Percentiles rank a stretch among this genome's conserved stretches.
phyloP scores from a whole-genome alignment of 2,113 vertebrate genomes.

The Colossoma macropomum region DNA sequence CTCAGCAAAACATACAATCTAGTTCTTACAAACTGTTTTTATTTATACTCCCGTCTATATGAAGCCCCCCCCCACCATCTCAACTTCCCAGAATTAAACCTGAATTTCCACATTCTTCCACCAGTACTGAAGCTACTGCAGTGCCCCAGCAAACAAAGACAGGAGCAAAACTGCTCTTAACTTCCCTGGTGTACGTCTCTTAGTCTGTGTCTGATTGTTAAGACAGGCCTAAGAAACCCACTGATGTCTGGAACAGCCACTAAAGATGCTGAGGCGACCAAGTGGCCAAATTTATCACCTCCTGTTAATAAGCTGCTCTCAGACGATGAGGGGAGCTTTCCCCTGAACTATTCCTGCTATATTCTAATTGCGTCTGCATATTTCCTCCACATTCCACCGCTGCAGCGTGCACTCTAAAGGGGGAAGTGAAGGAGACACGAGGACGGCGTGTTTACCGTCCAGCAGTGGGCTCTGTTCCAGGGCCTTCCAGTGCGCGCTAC shows the following conservation, averaged over 20 bases:
- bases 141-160: not conserved
- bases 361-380: constrained; percentile 29
- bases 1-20: not conserved
- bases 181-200: constrained; percentile 27
- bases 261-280: not conserved
- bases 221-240: not conserved
- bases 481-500: constrained; percentile 23
- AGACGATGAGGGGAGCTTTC: not conserved
- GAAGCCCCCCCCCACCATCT: not conserved
- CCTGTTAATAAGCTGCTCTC: not conserved
- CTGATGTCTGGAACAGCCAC: not conserved
- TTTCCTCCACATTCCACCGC: constrained; percentile 28
- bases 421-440: constrained; percentile 26
- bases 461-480: constrained; percentile 31
- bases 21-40: not conserved
- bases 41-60: constrained; percentile 13
- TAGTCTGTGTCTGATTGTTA: not conserved
- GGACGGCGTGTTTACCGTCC: constrained; percentile 45
- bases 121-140: constrained; percentile 22
- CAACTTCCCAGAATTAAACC: constrained; percentile 40
- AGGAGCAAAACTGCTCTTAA: constrained; percentile 5
- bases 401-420: constrained; percentile 18
- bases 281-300: not conserved
- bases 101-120: constrained; percentile 61
- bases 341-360: constrained; percentile 11